Base-by-base conservation (phyloP, 2,888 invertebrate species). In the Venusia cambrica region DNA sequence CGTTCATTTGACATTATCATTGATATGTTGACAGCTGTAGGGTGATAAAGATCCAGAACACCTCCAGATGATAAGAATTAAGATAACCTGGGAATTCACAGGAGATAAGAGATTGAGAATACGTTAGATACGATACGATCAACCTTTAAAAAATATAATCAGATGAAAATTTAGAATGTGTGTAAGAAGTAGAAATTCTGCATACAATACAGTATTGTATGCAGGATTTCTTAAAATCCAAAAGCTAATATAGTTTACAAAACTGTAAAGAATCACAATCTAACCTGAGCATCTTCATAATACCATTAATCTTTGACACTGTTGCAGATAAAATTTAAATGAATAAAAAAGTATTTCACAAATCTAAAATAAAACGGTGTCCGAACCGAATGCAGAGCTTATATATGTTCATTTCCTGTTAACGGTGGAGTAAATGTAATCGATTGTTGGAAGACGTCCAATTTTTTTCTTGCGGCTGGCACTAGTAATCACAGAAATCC, bases 381-480 rank as follows among this genome's bases (percentile, higher is more conserved):
- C 48, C 53, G 54, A 58, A 52, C 56, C 56, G 43, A 51, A 60
- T 62, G 51, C 48, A 49, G 46, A 65, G 60, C n/a, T n/a, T n/a
- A 64, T 67, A 71, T 70, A 66, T 62, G 63, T 65, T 68, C 58
- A 61, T 69, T 75, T 76, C 70, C 75, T 74, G 70, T 73, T 71
- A 68, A 66, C 69, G 62, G 59, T 67, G 60, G 61, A 73, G 74
- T 75, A 68, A 76, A 75, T 72, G 73, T 74, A 83, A 83, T 81
- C 76, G 80, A 81, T 83, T 73, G 67, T 75, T 85, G 85, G 85
- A 78, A 43, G 45, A 34, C 45, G 45, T 76, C 85, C 85, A 85
- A 73, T 17, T 51, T 68, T 74, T 72, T 69, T 71, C 63, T 62
- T 59, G 62, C 65, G 65, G 66, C 72, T 78, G 80, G 74, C 74